A percentile compares a stretch with the other conserved stretches of the same genome.
These are phyloP conservation scores for Gouania willdenowi DNA, from an alignment of 2,797 vertebrate species.

Conservation along the genomic window DNA sequence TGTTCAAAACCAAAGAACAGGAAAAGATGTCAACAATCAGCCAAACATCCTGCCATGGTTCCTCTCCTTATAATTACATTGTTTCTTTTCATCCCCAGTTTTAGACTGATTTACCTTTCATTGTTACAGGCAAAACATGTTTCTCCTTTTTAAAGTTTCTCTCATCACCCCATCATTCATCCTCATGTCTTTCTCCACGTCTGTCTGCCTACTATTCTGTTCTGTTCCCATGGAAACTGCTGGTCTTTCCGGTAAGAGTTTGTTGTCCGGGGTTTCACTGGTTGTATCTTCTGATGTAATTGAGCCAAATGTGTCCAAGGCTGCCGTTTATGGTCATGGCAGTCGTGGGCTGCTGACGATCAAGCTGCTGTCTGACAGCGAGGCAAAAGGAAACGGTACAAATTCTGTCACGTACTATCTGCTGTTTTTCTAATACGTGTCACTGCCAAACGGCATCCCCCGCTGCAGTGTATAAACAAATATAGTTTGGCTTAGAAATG, in stretches of 20 bases:
- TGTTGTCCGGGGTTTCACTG: constrained; percentile 45
- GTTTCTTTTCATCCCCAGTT: constrained; percentile 13
- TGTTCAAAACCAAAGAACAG: neutral
- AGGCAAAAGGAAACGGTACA: neutral
- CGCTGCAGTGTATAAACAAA: too few species aligned
- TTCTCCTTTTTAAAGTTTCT: constrained; percentile 5
- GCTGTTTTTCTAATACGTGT: too few species aligned
- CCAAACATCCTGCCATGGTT: too few species aligned
- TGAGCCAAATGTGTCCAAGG: constrained; percentile 34
- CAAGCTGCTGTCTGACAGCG: constrained; percentile 7
- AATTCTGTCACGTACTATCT: too few species aligned
- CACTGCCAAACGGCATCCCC: too few species aligned
- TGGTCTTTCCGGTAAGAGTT: constrained; percentile 69
- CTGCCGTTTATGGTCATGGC: constrained; percentile 67
- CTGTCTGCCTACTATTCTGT: constrained; percentile 53
- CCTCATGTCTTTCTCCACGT: constrained; percentile 25
- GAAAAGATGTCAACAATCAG: too few species aligned
- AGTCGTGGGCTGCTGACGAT: constrained; percentile 31
- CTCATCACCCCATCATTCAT: constrained; percentile 31
- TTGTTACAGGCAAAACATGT: constrained; percentile 12
- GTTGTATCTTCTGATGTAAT: constrained; percentile 73
- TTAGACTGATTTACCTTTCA: constrained; percentile 15
- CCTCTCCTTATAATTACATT: neutral
- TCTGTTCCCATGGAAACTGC: constrained; percentile 81
- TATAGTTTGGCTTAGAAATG: too few species aligned